Percentiles rank a stretch among this genome's conserved stretches.
Conservation (phyloP, 1,140 invertebrate genomes). For the Choristoneura fumiferana region DNA sequence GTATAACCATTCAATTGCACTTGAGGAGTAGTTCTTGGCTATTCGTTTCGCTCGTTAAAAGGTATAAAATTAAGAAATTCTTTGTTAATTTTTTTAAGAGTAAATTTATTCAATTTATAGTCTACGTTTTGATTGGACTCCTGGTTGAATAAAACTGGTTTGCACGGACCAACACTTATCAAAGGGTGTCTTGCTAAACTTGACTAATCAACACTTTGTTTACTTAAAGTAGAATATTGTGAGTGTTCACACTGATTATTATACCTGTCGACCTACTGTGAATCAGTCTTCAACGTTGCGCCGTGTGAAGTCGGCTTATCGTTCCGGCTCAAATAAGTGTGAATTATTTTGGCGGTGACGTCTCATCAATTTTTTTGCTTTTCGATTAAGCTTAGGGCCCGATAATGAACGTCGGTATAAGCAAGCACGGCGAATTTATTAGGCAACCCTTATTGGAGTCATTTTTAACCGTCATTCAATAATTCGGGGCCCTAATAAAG, state of each 20-base stretch:
- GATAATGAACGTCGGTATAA: slow-evolving; percentile 43
- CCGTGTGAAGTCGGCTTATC: slow-evolving; percentile 7
- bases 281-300: no score
- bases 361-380: slow-evolving; percentile 51
- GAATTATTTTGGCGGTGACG: slow-evolving; percentile 48
- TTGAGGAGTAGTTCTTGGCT: not conserved
- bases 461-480: slow-evolving; percentile 29
- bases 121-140: no score
- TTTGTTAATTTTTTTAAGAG: no score
- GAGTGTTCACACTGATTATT: no score
- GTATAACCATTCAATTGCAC: slow-evolving; percentile 48
- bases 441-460: slow-evolving; percentile 22
- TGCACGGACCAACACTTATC: no score
- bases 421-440: slow-evolving; percentile 37
- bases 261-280: no score
- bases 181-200: no score
- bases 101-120: no score
- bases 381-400: slow-evolving; percentile 48
- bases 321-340: slow-evolving; percentile 34
- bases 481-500: slow-evolving; percentile 25
- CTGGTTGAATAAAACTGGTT: no score
- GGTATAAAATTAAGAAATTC: not conserved
- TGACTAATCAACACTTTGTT: no score
- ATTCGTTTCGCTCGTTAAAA: not conserved
- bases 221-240: no score